Base-by-base conservation (phyloP, 2,797 vertebrate species). In the Coluber constrictor region DNA sequence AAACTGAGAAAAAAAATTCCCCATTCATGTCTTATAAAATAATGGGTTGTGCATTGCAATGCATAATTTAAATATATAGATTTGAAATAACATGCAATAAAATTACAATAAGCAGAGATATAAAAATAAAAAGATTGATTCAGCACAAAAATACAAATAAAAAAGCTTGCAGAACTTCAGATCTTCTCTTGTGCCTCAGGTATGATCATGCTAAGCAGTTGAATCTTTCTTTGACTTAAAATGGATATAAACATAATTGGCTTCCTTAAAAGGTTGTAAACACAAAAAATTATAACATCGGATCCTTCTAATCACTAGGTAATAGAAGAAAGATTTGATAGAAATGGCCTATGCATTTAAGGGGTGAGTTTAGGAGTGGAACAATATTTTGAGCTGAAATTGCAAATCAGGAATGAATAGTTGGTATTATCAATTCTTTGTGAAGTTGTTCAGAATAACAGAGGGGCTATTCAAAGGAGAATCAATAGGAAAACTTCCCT, bases 251-350 rank as follows among this genome's bases (percentile, higher is more conserved):
- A 47, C 11, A 92, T 37, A n/a, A 16, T n/a, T 27, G 74, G 25
- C 54, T 92, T 4, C 16, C n/a, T 70, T 88, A 56, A 16, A 74
- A 88, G 3, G 18, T n/a, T 20, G 54, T 74, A 32, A 87, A 55
- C 5, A 54, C 0, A 1, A 9, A 47, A 79, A 25, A 23, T 79
- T 43, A 79, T 79, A 47, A 11, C 74, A 79, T 0, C 18, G 37
- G 37, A 79, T 79, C 18, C 3, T 29, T 16, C 11, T 47, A 57
- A 29, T 43, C 29, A 12, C 16, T 29, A 90, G 66, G 59, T 20
- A 56, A 61, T 86, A 83, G 57, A 94, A 94, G 93, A 96, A 87
- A 59, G 86, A 54, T 95, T 93, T 93, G 94, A 94, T 92, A 93
- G 89, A 61, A 96, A 93, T 93, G 55, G 54, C 8, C 90, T 94